Evolutionary conservation across 2,888 invertebrate genomes (phyloP), one percentile per base, ranked within the genome.

Genomic region (Cenopis cana): DNA sequence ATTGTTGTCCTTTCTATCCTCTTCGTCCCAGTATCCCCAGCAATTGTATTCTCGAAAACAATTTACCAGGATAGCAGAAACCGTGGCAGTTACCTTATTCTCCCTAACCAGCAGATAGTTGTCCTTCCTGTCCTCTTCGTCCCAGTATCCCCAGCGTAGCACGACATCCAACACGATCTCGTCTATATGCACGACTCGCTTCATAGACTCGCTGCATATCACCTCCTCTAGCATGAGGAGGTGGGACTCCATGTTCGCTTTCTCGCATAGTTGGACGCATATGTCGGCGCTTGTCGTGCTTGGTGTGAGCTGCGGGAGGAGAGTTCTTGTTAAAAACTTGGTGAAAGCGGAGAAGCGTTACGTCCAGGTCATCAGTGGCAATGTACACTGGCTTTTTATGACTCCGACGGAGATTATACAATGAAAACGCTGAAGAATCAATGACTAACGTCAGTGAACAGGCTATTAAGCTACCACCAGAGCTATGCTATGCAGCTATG

Each of bases 111-210:
- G 92, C 50, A 98, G 91, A 83, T 96, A 96, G 84, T 98, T 98
- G 78, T 97, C 95, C 83, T 96, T 97, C 46, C 98, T 94, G 86
- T 98, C 97, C n/a, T 95, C 95, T 72, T 96, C 96, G 64, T 97
- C 96, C 98, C 98, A 98, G 81, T 97, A 96, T 1, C 97, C 96
- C 98, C 98, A 98, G 65, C 96, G 94, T 0, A 97, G 90, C 0
- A 96, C 96, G 0, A 95, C 94, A 77, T 96, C 95, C 2, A 96
- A 85, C 0, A 95, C 95, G 64, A 95, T 94, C 82, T 97, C 97
- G 64, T 95, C 94, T 77, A 96, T 95, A 85, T 98, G 98, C 1
- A 98, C 93, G 0, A 97, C 96, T 0, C 98, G 94, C 65, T 95
- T 95, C 87, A 97, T 88, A 17, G 95, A 94, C 29, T 96, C 97